Conservation (phyloP, 2,797 vertebrate species). For the Thunnus albacares region DNA sequence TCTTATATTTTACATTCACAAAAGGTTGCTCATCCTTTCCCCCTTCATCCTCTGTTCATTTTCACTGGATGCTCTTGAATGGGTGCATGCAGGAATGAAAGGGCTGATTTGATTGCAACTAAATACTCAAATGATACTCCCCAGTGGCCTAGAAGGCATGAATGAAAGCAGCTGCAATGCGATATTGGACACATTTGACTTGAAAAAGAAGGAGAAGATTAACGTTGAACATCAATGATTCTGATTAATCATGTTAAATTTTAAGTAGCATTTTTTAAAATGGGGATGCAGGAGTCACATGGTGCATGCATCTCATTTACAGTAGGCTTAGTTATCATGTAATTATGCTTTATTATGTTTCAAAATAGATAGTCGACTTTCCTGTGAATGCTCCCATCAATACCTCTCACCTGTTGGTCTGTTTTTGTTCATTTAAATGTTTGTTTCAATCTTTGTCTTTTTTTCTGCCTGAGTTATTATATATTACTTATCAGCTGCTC, state of each 20-base stretch:
- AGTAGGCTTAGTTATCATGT: conserved; percentile 5
- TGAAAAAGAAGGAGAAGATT: conserved; percentile 2
- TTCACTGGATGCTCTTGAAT: conserved; percentile 18
- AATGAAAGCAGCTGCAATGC: conserved; percentile 47
- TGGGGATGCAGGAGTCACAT: background rate
- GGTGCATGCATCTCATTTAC: background rate
- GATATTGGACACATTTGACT: conserved; percentile 17
- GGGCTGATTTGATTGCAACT: conserved; percentile 43
- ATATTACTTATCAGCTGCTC: background rate
- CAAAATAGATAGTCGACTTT: background rate
- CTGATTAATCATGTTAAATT: background rate
- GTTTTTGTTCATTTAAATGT: background rate
- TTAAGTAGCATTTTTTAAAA: background rate
- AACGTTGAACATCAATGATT: background rate
- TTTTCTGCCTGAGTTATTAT: too few relatives aligned
- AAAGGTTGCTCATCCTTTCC: too few relatives aligned
- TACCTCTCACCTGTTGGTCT: background rate
- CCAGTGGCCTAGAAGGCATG: conserved; percentile 36
- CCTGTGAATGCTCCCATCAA: background rate
- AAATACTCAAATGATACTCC: conserved; percentile 36
- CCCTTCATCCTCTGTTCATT: background rate
- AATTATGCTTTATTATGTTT: background rate
- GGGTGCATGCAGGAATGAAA: conserved; percentile 25
- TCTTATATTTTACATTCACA: conserved; percentile 6
- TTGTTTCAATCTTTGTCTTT: background rate